Base-by-base conservation (phyloP, 2,888 invertebrate genomes). In the Brachyopa scutellaris region DNA sequence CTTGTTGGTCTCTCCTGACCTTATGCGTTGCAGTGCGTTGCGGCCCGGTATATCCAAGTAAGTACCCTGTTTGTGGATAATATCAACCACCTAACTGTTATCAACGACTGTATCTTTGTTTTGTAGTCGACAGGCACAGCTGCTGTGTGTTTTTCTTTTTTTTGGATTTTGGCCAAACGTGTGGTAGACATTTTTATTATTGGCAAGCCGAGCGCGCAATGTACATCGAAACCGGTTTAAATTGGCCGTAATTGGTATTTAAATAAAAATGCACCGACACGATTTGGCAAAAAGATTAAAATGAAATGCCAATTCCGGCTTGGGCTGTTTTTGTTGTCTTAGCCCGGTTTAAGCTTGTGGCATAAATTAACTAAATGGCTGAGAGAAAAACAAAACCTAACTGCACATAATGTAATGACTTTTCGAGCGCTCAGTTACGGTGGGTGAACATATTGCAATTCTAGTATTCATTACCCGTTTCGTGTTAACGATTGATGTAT, bases 21-120 rank as follows among this genome's bases (percentile, higher is more conserved):
- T 84, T 88, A 84, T 84, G 85, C 86, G 86, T 87, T 78, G 85
- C 85, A 59, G 88, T 88, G 72, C 87, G 87, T 85, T 87, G 89
- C 86, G 89, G 89, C 72, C 87, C 90, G 55, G 87, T 90, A 72
- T 88, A 89, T 83, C 88, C 89, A 85, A 90, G 90, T 90, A 87
- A 87, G 90, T 88, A 77, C 55, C 62, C n/a, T n/a, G 77, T 72
- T 69, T 59, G 23, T 33, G 40, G 36, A 38, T 26, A 31, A 9
- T 31, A 51, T 29, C 38, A 47, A 67, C 13, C 15, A 57, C 23
- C 40, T n/a, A 47, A 74, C 76, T 59, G 80, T 82, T 70, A 76
- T 64, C 11, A 40, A n/a, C n/a, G n/a, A n/a, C n/a, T n/a, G n/a
- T n/a, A n/a, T n/a, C n/a, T n/a, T n/a, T n/a, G n/a, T n/a, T n/a